These are phyloP conservation scores for Bombus balteatus DNA, from an alignment of 1,140 invertebrate species.

Conservation along the genomic window DNA sequence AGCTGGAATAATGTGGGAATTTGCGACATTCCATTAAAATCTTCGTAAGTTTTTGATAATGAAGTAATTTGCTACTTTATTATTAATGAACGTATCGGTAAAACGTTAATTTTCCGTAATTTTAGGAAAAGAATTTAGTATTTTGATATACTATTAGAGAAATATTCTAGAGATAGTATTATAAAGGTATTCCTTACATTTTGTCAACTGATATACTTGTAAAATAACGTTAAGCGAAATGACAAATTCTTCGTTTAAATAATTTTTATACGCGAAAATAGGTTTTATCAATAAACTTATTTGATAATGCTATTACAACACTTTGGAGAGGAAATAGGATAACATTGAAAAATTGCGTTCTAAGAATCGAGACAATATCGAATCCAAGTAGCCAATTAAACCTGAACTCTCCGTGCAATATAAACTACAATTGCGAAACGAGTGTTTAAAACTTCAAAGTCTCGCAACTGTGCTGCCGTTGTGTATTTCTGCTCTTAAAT, in stretches of 20 bases:
- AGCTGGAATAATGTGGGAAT: not conserved
- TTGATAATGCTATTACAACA: not conserved
- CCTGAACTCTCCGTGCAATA: not conserved
- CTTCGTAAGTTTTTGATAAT: not conserved
- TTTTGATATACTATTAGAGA: too few relatives aligned
- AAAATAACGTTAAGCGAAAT: too few relatives aligned
- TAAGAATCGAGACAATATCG: too few relatives aligned
- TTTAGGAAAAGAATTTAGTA: too few relatives aligned
- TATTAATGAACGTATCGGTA: not conserved
- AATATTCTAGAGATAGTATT: too few relatives aligned
- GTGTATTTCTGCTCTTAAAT: not conserved
- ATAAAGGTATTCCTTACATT: too few relatives aligned
- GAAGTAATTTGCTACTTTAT: not conserved
- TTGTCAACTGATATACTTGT: too few relatives aligned
- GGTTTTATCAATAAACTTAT: too few relatives aligned
- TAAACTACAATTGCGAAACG: not conserved
- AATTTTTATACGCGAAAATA: too few relatives aligned
- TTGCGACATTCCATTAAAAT: not conserved
- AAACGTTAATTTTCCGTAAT: not conserved
- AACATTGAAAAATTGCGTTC: not conserved
- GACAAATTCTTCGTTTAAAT: too few relatives aligned
- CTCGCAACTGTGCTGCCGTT: not conserved
- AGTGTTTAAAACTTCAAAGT: not conserved
- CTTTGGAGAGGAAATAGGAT: not conserved
- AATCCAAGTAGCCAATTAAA: not conserved